Percentiles rank a stretch among this genome's conserved stretches.
Conservation (phyloP, 2,797 vertebrate species). For the Cynopterus sphinx region DNA sequence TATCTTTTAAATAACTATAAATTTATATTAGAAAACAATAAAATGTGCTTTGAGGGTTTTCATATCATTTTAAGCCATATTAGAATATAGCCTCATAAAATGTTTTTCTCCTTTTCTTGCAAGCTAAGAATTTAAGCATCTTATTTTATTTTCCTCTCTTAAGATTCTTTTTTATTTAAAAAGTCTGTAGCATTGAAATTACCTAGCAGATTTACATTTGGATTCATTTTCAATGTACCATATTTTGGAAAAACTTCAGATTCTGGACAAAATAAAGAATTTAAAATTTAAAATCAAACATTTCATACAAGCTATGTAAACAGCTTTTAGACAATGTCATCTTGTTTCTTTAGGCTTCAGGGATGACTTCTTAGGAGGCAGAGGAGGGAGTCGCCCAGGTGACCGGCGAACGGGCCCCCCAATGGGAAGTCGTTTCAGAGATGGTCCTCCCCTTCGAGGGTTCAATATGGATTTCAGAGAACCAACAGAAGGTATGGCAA, state of each 20-base stretch:
- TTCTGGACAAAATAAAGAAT: neutral
- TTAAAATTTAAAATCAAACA: neutral
- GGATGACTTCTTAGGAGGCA: slow-evolving; percentile 93
- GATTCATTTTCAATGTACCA: neutral
- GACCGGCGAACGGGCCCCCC: slow-evolving; percentile 89
- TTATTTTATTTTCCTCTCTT: neutral
- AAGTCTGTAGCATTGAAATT: neutral
- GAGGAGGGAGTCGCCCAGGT: slow-evolving; percentile 91
- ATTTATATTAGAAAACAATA: neutral
- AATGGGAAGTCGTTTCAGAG: slow-evolving; percentile 91
- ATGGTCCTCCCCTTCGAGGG: slow-evolving; percentile 90
- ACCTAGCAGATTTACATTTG: neutral
- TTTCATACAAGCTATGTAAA: neutral
- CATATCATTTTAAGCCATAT: neutral
- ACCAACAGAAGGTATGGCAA: slow-evolving; percentile 93
- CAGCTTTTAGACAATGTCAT: neutral
- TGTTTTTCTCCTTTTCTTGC: neutral
- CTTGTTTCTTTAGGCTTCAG: slow-evolving; percentile 88
- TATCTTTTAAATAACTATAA: neutral
- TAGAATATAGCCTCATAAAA: neutral
- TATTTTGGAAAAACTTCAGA: neutral
- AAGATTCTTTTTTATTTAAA: neutral
- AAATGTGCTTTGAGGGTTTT: neutral
- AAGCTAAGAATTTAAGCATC: neutral
- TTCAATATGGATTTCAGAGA: slow-evolving; percentile 95